Percentiles rank a stretch among this genome's conserved stretches.
Evolutionary conservation across 2,797 vertebrate genomes (phyloP).

Genomic region (Ctenochaetus hawaiiensis): DNA sequence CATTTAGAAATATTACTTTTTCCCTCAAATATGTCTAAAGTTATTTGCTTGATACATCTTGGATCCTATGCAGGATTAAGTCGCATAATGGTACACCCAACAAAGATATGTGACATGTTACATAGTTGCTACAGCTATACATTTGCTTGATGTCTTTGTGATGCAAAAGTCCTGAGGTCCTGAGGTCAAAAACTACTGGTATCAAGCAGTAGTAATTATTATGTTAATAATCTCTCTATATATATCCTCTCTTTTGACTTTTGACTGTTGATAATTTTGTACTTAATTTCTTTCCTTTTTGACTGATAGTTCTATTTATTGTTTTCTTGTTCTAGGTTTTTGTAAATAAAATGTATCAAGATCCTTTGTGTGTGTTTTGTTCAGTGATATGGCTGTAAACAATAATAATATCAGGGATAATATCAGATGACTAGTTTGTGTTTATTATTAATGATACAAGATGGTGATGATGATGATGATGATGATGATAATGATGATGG

Average conservation of each 20-base stretch:
- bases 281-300: slow-evolving; percentile 55
- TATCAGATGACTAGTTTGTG: background rate
- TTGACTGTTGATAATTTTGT: slow-evolving; percentile 66
- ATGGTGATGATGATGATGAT: too few species aligned
- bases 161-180: slow-evolving; percentile 4
- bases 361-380: slow-evolving; percentile 35
- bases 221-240: slow-evolving; percentile 60
- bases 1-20: slow-evolving; percentile 27
- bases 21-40: slow-evolving; percentile 14
- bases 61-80: slow-evolving; percentile 7
- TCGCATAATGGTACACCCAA: slow-evolving; percentile 7
- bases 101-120: slow-evolving; percentile 22
- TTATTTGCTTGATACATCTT: slow-evolving; percentile 15
- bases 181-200: slow-evolving; percentile 27
- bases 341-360: slow-evolving; percentile 80
- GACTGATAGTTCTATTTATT: slow-evolving; percentile 81
- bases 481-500: too few species aligned
- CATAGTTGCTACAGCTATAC: slow-evolving; percentile 27
- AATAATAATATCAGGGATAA: background rate
- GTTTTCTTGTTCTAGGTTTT: slow-evolving; percentile 67
- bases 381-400: slow-evolving; percentile 24
- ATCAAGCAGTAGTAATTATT: slow-evolving; percentile 29
- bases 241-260: slow-evolving; percentile 60
- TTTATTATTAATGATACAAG: too few species aligned
- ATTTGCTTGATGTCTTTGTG: slow-evolving; percentile 32